A percentile compares a stretch with the other conserved stretches of the same genome.
Conservation (phyloP, 2,797 vertebrate species). For the Vireo griseus region DNA sequence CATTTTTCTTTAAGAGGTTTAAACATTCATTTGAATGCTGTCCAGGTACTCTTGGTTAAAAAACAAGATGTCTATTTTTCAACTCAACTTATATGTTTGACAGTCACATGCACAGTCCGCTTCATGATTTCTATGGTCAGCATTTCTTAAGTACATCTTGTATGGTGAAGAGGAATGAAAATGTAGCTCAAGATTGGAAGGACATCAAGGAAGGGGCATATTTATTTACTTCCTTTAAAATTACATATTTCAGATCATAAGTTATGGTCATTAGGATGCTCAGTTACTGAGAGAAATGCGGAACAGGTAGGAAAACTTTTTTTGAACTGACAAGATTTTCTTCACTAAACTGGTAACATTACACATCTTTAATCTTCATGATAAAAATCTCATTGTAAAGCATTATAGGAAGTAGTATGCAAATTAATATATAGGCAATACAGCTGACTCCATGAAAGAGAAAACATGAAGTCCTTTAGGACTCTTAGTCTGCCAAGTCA, state of each 20-base stretch:
- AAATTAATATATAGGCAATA: constrained; percentile 68
- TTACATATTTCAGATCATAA: neutral
- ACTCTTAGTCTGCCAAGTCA: constrained; percentile 6
- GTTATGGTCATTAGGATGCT: neutral
- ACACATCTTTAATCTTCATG: constrained; percentile 39
- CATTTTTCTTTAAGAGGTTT: neutral
- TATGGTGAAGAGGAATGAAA: neutral
- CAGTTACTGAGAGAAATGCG: neutral
- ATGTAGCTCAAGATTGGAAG: neutral
- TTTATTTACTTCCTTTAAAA: neutral
- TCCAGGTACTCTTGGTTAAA: neutral
- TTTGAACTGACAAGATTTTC: neutral
- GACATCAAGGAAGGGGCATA: neutral
- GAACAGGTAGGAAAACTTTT: neutral
- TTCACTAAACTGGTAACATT: neutral
- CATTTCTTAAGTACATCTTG: neutral
- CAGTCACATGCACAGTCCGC: neutral
- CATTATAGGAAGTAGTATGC: constrained; percentile 64
- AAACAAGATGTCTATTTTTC: neutral
- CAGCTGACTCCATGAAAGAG: neutral
- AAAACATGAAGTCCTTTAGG: neutral
- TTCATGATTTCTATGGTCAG: neutral
- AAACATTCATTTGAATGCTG: neutral
- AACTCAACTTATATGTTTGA: neutral
- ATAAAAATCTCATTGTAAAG: constrained; percentile 21